Conservation (phyloP, 2,797 vertebrate species). For the Sphenopsis melanotis region DNA sequence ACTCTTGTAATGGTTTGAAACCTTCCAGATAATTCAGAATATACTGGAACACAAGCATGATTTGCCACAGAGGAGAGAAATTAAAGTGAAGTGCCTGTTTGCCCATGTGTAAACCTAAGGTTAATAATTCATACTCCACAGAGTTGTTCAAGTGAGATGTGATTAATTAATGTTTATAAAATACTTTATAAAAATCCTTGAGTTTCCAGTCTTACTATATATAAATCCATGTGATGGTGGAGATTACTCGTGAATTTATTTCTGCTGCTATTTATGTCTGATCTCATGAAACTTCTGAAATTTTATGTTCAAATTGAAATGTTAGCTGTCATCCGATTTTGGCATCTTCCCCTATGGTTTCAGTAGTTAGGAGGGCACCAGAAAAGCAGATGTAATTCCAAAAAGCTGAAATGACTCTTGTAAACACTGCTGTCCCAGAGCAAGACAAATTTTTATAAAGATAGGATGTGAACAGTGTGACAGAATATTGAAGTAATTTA, state of each 20-base stretch:
- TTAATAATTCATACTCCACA: not conserved
- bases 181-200: not conserved
- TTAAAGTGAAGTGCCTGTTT: not conserved
- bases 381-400: not conserved
- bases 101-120: not conserved
- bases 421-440: not conserved
- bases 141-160: not conserved
- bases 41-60: not conserved
- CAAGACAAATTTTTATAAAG: constrained; percentile 12
- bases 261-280: not conserved
- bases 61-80: not conserved
- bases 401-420: not conserved
- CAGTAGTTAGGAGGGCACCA: not conserved
- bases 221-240: not conserved
- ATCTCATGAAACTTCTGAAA: not conserved
- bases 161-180: constrained; percentile 20
- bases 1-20: not conserved
- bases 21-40: not conserved
- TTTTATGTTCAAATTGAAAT: constrained; percentile 39
- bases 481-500: not conserved
- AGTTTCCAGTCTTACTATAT: not conserved
- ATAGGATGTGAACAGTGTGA: not conserved
- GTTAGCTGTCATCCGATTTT: not conserved
- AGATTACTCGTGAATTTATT: not conserved
- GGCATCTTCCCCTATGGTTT: not conserved